A percentile compares a stretch with the other conserved stretches of the same genome.
Conservation (phyloP, 2,888 invertebrate species). For the Elegia similella region DNA sequence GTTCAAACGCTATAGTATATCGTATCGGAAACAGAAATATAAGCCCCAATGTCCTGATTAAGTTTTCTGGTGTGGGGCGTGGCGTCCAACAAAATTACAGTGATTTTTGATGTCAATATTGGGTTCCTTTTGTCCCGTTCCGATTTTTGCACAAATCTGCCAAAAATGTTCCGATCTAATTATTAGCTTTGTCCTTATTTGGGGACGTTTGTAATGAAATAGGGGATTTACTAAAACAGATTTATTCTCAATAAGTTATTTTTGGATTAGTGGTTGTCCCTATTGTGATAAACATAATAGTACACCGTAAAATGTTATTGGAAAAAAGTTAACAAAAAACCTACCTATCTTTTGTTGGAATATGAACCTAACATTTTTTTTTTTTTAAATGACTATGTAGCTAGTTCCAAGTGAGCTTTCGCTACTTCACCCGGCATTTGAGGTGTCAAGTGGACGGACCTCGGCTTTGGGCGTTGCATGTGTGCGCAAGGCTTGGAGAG, state of each 20-base stretch:
- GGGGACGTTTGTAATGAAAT: slow-evolving; percentile 46
- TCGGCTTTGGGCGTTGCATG: too few species aligned
- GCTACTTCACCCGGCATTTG: too few species aligned
- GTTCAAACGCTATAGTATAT: slow-evolving; percentile 76
- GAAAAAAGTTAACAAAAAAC: too few species aligned
- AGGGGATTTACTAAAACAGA: slow-evolving; percentile 50
- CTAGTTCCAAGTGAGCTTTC: too few species aligned
- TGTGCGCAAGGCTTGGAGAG: too few species aligned
- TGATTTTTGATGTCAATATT: slow-evolving; percentile 71
- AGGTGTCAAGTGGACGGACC: too few species aligned
- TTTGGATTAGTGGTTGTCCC: slow-evolving; percentile 45
- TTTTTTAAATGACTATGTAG: too few species aligned
- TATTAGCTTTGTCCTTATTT: slow-evolving; percentile 64
- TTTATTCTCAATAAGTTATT: slow-evolving; percentile 45
- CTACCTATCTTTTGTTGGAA: too few species aligned
- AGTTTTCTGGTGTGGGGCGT: slow-evolving; percentile 70
- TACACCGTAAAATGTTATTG: too few species aligned
- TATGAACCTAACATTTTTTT: too few species aligned
- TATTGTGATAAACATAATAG: slow-evolving; percentile 23
- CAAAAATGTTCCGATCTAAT: slow-evolving; percentile 70
- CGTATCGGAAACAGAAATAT: slow-evolving; percentile 80
- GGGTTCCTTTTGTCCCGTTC: slow-evolving; percentile 59
- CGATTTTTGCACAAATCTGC: slow-evolving; percentile 68
- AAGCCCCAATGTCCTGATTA: slow-evolving; percentile 72
- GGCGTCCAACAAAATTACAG: slow-evolving; percentile 68